phyloP scores from a whole-genome alignment of 2,113 vertebrate species.

The Cyprinodon brontotheroides region DNA sequence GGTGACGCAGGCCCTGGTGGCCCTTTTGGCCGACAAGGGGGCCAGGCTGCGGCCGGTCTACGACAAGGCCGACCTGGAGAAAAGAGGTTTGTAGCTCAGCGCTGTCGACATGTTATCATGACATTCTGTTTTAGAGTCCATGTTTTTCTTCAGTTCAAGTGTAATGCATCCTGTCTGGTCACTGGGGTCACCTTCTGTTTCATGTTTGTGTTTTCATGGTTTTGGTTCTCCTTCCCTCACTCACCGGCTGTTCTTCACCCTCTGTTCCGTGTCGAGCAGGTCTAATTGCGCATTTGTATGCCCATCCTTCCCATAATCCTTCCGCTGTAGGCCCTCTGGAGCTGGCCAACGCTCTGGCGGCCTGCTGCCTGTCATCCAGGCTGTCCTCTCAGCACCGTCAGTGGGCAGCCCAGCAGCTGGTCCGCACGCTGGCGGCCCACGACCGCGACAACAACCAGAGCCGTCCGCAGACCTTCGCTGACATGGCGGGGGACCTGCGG shows the following conservation, averaged over 20 bases:
- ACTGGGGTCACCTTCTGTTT: conserved; percentile 9
- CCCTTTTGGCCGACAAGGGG: conserved; percentile 94
- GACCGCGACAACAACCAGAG: conserved; percentile 96
- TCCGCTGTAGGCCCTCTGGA: conserved; percentile 97
- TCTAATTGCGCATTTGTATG: conserved; percentile 91
- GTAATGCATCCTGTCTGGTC: background rate
- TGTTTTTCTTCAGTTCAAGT: background rate
- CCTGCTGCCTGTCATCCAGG: conserved; percentile 96
- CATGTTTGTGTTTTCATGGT: conserved; percentile 24
- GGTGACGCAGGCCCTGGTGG: conserved; percentile 96
- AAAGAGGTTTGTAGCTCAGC: conserved; percentile 85
- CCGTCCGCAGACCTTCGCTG: conserved; percentile 91
- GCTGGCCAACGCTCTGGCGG: conserved; percentile 96
- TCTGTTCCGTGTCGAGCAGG: conserved; percentile 87
- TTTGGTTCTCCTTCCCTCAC: conserved; percentile 53
- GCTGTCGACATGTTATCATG: too few species aligned
- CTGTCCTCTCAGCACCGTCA: conserved; percentile 97
- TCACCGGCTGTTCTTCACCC: conserved; percentile 74
- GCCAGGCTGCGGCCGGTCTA: conserved; percentile 89
- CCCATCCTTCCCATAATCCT: conserved; percentile 91
- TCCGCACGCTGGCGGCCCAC: conserved; percentile 93
- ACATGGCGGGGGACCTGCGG: conserved; percentile 94
- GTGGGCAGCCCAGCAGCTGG: conserved; percentile 97
- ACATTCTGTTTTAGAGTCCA: background rate
- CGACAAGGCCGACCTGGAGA: conserved; percentile 94